These are phyloP conservation scores for Chiloscyllium plagiosum DNA, from an alignment of 2,113 vertebrate species.

Conservation along the genomic window DNA sequence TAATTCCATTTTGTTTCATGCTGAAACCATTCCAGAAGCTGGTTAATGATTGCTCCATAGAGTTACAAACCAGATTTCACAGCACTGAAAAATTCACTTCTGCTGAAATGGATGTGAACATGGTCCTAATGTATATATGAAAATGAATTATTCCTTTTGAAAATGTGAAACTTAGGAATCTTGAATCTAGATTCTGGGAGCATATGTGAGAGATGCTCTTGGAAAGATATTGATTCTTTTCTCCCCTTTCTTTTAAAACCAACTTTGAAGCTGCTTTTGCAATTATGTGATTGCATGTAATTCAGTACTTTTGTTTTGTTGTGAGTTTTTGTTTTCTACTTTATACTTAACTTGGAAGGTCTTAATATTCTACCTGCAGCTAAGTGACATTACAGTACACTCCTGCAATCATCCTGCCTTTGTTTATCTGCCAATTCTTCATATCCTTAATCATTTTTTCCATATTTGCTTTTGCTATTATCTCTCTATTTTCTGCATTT, in stretches of 20 bases:
- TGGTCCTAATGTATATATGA: background rate
- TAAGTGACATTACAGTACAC: background rate
- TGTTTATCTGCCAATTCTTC: background rate
- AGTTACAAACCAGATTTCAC: background rate
- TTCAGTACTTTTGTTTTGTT: background rate
- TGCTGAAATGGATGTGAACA: background rate
- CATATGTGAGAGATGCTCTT: background rate
- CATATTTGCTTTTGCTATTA: background rate
- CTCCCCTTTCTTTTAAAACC: background rate
- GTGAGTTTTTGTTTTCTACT: background rate
- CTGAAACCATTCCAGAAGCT: background rate
- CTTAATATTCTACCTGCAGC: background rate
- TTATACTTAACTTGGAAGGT: background rate
- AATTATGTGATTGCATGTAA: background rate
- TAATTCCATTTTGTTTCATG: background rate
- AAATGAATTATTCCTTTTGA: background rate
- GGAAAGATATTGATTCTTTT: background rate
- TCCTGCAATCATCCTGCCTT: background rate
- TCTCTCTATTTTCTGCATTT: background rate
- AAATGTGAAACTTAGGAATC: background rate
- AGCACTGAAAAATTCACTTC: background rate
- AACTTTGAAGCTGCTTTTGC: background rate
- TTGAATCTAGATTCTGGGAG: background rate
- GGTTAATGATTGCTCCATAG: background rate
- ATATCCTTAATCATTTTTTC: background rate